Evolutionary conservation across 2,113 vertebrate genomes (phyloP).

Genomic region (Menura novaehollandiae): DNA sequence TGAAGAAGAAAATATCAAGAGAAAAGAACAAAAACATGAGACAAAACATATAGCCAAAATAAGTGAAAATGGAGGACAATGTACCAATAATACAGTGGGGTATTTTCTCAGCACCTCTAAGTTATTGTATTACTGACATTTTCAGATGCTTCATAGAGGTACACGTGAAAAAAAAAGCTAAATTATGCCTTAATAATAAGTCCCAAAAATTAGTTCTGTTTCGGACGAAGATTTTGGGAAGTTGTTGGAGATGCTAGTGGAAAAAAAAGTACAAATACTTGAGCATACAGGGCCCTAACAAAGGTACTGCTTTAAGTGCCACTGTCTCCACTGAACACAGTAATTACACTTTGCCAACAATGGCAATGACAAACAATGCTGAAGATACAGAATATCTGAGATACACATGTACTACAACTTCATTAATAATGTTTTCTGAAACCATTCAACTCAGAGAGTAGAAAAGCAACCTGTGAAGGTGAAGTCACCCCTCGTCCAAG

Average conservation of each 20-base stretch:
- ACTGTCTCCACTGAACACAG: neutral
- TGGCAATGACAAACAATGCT: neutral
- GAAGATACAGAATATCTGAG: neutral
- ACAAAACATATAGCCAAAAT: neutral
- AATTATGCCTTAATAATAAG: neutral
- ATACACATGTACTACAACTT: neutral
- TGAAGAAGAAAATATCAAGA: neutral
- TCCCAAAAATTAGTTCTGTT: neutral
- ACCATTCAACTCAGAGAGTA: neutral
- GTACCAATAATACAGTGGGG: neutral
- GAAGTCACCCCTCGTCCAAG: neutral
- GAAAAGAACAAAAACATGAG: neutral
- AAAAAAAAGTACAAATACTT: neutral
- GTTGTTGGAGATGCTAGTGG: neutral
- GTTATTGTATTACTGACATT: neutral
- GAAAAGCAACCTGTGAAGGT: neutral
- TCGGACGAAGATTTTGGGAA: neutral
- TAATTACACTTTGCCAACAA: neutral
- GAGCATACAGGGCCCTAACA: neutral
- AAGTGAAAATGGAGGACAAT: neutral
- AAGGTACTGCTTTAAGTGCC: neutral
- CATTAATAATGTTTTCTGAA: neutral
- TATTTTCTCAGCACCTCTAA: neutral
- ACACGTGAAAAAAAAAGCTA: neutral
- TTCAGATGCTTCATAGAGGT: neutral